Base-by-base conservation (phyloP, 2,888 invertebrate genomes). In the Drosophila kambysellisi region DNA sequence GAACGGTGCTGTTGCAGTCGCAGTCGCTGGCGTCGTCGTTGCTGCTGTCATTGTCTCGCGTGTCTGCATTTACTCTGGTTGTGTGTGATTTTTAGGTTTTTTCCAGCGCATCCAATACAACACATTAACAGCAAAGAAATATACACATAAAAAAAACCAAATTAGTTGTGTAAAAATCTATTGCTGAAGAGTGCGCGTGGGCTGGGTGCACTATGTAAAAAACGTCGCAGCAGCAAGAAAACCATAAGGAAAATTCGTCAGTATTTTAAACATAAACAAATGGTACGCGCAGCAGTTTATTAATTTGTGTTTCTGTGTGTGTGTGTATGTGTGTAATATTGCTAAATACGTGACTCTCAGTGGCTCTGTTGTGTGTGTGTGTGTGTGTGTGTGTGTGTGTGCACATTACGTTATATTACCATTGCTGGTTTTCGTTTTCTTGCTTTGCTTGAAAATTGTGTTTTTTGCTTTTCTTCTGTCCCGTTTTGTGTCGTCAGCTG, bases 41-140 rank as follows among this genome's bases (percentile, higher is more conserved):
- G 61, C 61, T 52, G 61, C 48, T 78, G 69, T 80, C 83, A 78
- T 76, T 83, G 76, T 76, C 62, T 73, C 64, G 79, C 82, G 82
- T 82, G 82, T 88, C 86, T 83, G 88, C 88, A 85, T 82, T 89
- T 84, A 82, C 72, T 74, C 74, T 82, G 76, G 72, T 82, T 84
- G 76, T 82, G 80, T 82, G 84, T 83, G 61, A 57, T 57, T 64
- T 60, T 77, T 70, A 68, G 69, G 65, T 83, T 81, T 83, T 46
- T 81, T 83, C 82, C 82, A 82, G 83, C 53, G 66, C 65, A 76
- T 60, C 73, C 74, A 70, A 70, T 50, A 71, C 51, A 76, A 39
- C 29, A 53, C 59, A 37, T 60, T 58, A 53, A 17, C 60, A 50
- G 12, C 63, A 60, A 39, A 60, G 52, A 66, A 41, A 29, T 41